These are phyloP conservation scores for Embidobia sp. DNA, from an alignment of 2,888 invertebrate species.

Conservation along the genomic window DNA sequence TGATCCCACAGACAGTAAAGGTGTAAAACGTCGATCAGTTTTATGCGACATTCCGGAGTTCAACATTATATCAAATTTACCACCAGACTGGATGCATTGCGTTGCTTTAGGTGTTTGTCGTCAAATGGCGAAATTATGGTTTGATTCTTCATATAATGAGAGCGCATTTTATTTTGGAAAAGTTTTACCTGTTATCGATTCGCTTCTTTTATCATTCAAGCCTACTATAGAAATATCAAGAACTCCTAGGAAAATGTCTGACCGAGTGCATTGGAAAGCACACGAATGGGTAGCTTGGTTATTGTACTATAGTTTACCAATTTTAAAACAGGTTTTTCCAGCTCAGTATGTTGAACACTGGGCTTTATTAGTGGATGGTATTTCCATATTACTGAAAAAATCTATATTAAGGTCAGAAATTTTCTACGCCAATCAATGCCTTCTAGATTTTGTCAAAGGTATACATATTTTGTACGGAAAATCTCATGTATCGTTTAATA, in stretches of 20 bases:
- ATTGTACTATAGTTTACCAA: neutral
- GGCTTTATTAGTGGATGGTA: slow-evolving; percentile 25
- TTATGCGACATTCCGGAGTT: slow-evolving; percentile 40
- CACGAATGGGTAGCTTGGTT: slow-evolving; percentile 30
- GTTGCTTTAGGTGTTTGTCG: slow-evolving; percentile 49
- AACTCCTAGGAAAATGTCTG: slow-evolving; percentile 31
- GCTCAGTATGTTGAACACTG: slow-evolving; percentile 23
- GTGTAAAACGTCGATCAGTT: slow-evolving; percentile 34
- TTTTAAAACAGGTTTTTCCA: slow-evolving; percentile 21
- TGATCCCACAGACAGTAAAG: slow-evolving; percentile 7
- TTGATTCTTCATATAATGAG: slow-evolving; percentile 9
- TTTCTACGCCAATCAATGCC: slow-evolving; percentile 8
- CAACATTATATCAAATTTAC: slow-evolving; percentile 39
- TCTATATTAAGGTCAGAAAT: slow-evolving; percentile 30
- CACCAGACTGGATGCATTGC: slow-evolving; percentile 54
- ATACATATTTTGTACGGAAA: slow-evolving; percentile 19
- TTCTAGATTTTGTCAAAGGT: slow-evolving; percentile 26
- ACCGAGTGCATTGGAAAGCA: slow-evolving; percentile 26
- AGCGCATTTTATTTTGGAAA: slow-evolving; percentile 28
- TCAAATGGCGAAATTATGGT: slow-evolving; percentile 48
- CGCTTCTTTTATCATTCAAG: slow-evolving; percentile 24
- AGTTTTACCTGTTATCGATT: slow-evolving; percentile 23
- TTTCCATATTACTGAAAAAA: slow-evolving; percentile 15
- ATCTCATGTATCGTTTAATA: slow-evolving; percentile 9
- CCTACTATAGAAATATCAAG: slow-evolving; percentile 19